Conservation (phyloP, 2,888 invertebrate species). For the Dicycla oo region DNA sequence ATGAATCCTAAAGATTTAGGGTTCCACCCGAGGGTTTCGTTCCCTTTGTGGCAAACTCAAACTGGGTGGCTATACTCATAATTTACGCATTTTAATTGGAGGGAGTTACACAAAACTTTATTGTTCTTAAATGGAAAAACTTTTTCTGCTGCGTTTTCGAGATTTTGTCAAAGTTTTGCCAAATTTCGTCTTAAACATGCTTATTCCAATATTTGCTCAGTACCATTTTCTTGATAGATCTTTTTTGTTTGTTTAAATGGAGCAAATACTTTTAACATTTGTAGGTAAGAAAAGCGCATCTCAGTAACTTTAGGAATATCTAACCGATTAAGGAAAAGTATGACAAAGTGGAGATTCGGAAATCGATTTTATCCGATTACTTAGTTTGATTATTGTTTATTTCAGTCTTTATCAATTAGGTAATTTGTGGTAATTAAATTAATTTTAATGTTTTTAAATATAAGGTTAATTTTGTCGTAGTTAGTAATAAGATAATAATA, state of each 20-base stretch:
- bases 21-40: background rate
- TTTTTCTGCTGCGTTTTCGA: slow-evolving; percentile 23
- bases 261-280: background rate
- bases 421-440: background rate
- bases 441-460: background rate
- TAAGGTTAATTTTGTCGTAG: background rate
- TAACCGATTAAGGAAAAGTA: background rate
- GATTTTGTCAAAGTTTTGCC: slow-evolving; percentile 12
- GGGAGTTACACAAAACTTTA: slow-evolving; percentile 44
- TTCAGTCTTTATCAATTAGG: background rate
- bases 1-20: slow-evolving; percentile 21
- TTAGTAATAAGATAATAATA: too few species aligned
- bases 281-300: background rate
- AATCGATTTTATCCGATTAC: background rate
- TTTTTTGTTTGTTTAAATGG: background rate
- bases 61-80: slow-evolving; percentile 20
- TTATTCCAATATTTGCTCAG: slow-evolving; percentile 22
- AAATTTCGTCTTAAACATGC: slow-evolving; percentile 5
- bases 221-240: slow-evolving; percentile 14
- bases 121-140: slow-evolving; percentile 69
- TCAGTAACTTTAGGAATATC: background rate
- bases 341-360: background rate
- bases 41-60: slow-evolving; percentile 12
- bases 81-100: slow-evolving; percentile 55
- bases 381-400: background rate